Evolutionary conservation across 2,113 vertebrate species (phyloP), one percentile per base, ranked within the genome.

Genomic region (Heterotilapia buettikoferi): DNA sequence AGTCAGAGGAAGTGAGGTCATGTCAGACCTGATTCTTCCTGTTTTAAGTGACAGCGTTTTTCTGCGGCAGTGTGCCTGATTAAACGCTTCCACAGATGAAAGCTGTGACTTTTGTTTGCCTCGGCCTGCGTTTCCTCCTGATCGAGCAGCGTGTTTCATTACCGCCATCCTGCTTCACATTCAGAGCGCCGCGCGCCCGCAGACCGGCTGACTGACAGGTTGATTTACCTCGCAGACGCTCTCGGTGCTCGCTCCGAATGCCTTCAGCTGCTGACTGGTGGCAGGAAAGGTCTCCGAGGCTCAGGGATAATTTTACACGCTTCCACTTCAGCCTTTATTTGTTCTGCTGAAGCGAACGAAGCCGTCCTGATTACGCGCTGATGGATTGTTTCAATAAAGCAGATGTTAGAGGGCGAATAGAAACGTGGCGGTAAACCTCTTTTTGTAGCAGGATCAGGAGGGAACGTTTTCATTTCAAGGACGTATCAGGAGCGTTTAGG

Each of bases 171-270:
- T 81, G 83, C 79, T 89, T 85, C 84, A 84, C 86, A 81, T 76
- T 86, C 81, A 38, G n/a, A 13, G 59, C 19, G 5, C 53, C 78
- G 3, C 31, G 3, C 16, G 4, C 18, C 80, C 54, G 2, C 2
- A 52, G 59, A 16, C 16, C 18, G 36, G 85, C 80, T 52, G 83
- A 47, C 12, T 66, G 85, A 88, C 83, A 57, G 80, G 1, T 38
- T 81, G 61, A 89, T 89, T 89, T 84, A 80, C 36, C 68, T 57
- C 18, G 19, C 85, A 6, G 85, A 89, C 85, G 47, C 83, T 54
- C 47, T 6, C 7, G 1, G 12, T 3, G n/a, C 18, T 50, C 11
- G 36, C 54, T 45, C 10, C 4, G 9, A 54, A 54, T 3, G 12
- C 19, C 12, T 9, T 84, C 61, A 7, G 40, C 54, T 2, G 53